These are phyloP conservation scores for Corythornis madagascariensis DNA, from an alignment of 2,113 vertebrate species.

Conservation along the genomic window DNA sequence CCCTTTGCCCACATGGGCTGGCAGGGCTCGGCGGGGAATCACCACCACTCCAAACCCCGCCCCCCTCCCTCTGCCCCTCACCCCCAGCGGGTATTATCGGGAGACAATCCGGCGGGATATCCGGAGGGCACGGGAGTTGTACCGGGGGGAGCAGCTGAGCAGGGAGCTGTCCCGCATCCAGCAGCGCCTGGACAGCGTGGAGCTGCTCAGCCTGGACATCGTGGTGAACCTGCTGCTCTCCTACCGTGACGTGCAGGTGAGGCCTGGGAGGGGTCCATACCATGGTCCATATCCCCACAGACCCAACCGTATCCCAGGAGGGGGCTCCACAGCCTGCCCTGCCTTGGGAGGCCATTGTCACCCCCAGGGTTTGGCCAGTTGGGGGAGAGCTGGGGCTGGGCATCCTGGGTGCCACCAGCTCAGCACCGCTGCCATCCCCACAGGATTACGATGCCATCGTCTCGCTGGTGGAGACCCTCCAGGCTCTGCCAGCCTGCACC, in stretches of 20 bases:
- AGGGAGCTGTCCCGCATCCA: slow-evolving; percentile 84
- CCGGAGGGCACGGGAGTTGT: slow-evolving; percentile 83
- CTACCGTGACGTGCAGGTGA: slow-evolving; percentile 88
- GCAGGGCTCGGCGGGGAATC: background rate
- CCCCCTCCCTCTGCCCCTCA: fast-evolving
- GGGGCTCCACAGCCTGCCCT: background rate
- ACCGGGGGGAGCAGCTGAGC: slow-evolving; percentile 82
- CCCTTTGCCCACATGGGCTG: background rate
- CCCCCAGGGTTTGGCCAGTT: background rate
- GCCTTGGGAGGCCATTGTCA: background rate
- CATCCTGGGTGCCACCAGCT: background rate
- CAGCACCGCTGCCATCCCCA: background rate
- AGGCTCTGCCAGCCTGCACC: slow-evolving; percentile 82
- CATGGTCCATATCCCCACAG: background rate
- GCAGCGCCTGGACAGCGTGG: slow-evolving; percentile 87
- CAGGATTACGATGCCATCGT: slow-evolving; percentile 89
- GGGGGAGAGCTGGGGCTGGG: fast-evolving
- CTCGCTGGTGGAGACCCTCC: slow-evolving; percentile 86
- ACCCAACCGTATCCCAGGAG: background rate
- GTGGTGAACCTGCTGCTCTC: slow-evolving; percentile 89
- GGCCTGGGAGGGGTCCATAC: background rate
- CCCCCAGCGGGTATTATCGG: slow-evolving; percentile 84
- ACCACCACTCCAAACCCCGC: background rate
- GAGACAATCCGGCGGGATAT: slow-evolving; percentile 87
- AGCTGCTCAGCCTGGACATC: slow-evolving; percentile 89